Evolutionary conservation across 2,888 invertebrate genomes (phyloP).

Genomic region (Drosophila crucigera): DNA sequence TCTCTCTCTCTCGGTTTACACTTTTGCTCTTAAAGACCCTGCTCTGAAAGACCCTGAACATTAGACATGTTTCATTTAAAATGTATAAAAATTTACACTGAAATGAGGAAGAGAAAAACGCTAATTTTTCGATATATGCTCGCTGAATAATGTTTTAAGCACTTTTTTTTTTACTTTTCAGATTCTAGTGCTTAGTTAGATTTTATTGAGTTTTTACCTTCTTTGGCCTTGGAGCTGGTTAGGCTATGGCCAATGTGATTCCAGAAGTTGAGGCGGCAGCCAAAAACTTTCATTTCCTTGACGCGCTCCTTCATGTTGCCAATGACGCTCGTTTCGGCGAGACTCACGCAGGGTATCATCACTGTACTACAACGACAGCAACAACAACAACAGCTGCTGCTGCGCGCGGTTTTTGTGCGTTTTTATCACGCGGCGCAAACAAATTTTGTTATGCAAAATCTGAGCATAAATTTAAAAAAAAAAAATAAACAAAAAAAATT

Average conservation of each 20-base stretch:
- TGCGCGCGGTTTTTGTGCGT: slow-evolving; percentile 25
- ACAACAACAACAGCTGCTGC: slow-evolving; percentile 15
- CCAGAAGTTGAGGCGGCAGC: slow-evolving; percentile 86
- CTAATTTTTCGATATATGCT: background rate
- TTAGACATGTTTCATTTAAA: background rate
- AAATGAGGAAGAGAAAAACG: too few relatives aligned
- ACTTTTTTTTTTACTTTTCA: slow-evolving; percentile 1
- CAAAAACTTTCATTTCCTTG: slow-evolving; percentile 86
- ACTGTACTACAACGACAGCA: slow-evolving; percentile 38
- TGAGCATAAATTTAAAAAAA: slow-evolving; percentile 13
- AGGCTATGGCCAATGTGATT: slow-evolving; percentile 86
- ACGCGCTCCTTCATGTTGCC: slow-evolving; percentile 86
- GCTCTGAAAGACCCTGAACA: background rate
- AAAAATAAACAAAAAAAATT: background rate
- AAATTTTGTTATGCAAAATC: slow-evolving; percentile 34
- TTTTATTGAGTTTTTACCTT: slow-evolving; percentile 58
- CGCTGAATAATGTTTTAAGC: background rate
- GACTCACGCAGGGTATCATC: slow-evolving; percentile 86
- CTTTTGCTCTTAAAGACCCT: background rate
- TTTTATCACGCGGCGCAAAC: slow-evolving; percentile 24
- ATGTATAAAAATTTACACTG: too few relatives aligned
- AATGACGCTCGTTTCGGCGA: slow-evolving; percentile 86
- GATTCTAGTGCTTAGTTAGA: background rate
- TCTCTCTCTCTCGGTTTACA: background rate
- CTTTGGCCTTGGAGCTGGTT: slow-evolving; percentile 84